Evolutionary conservation across 37 sponge, comb jelly and placozoan species (phyloP).

Genomic region (Aplysina aerophoba): DNA sequence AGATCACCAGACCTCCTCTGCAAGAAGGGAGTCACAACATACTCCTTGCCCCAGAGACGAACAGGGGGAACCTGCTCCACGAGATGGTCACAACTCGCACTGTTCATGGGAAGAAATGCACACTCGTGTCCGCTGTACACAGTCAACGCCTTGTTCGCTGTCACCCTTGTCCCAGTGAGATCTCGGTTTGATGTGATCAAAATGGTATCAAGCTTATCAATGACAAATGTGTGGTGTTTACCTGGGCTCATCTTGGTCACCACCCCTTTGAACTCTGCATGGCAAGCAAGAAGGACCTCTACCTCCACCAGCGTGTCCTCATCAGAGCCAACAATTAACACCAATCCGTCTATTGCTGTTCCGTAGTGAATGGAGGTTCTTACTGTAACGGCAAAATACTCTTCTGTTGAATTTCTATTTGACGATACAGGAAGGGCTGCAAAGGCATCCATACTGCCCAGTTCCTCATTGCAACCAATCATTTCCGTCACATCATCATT

Average conservation of each 20-base stretch:
- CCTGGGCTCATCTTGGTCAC: too few species aligned
- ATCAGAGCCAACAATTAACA: not conserved
- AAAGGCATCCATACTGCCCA: conserved; percentile 12
- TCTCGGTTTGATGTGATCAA: not conserved
- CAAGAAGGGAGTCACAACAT: not conserved
- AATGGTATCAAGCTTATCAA: not conserved
- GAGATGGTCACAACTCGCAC: conserved; percentile 38
- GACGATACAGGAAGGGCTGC: conserved; percentile 16
- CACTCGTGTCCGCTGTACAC: conserved; percentile 33
- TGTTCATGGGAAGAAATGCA: not conserved
- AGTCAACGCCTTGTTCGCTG: not conserved
- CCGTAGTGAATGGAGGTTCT: not conserved
- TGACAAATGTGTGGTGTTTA: too few species aligned
- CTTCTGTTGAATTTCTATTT: conserved; percentile 8
- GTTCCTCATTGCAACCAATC: conserved; percentile 16
- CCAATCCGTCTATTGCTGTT: not conserved
- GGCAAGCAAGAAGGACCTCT: not conserved
- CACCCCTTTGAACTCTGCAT: not conserved
- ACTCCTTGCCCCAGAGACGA: conserved; percentile 1
- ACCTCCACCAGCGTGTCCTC: not conserved
- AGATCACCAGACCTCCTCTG: not conserved
- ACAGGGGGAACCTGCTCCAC: conserved; percentile 15
- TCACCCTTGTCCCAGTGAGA: not conserved
- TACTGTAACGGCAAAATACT: not conserved
- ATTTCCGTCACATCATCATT: not conserved